Percentiles rank a stretch among this genome's conserved stretches.
Conservation (phyloP, 2,797 vertebrate species). For the Podarcis lilfordi region DNA sequence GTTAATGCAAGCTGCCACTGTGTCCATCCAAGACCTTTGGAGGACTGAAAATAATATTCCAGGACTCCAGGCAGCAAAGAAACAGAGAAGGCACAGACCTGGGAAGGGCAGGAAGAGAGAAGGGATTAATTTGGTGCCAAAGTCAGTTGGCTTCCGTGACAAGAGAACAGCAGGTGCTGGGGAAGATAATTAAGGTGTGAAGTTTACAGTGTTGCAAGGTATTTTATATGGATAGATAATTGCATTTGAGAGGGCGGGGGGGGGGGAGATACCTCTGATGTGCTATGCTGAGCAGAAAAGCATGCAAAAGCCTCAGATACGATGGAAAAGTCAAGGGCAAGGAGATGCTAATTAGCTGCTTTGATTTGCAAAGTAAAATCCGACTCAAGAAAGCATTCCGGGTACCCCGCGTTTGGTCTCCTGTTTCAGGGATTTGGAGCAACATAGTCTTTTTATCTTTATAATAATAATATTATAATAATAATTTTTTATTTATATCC, state of each 20-base stretch:
- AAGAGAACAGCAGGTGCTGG: conserved; percentile 31
- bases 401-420: no score
- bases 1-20: not conserved
- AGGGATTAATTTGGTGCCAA: not conserved
- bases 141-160: conserved; percentile 8
- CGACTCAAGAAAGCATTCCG: not conserved
- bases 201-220: conserved; percentile 37
- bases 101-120: no score
- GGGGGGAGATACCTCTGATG: conserved; percentile 14
- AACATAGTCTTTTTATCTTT: no score
- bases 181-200: conserved; percentile 44
- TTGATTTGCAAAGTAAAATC: conserved; percentile 29
- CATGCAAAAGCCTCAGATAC: conserved; percentile 38
- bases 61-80: not conserved
- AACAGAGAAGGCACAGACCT: not conserved
- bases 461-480: no score
- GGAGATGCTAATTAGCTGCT: conserved; percentile 34
- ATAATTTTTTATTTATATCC: no score
- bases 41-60: not conserved
- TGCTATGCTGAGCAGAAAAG: conserved; percentile 14
- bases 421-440: no score
- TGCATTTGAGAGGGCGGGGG: conserved; percentile 18
- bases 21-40: not conserved
- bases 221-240: conserved; percentile 23
- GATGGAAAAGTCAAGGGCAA: conserved; percentile 16